Conservation (phyloP, 1,140 invertebrate species). For the Brachionus asplanchnoidis region DNA sequence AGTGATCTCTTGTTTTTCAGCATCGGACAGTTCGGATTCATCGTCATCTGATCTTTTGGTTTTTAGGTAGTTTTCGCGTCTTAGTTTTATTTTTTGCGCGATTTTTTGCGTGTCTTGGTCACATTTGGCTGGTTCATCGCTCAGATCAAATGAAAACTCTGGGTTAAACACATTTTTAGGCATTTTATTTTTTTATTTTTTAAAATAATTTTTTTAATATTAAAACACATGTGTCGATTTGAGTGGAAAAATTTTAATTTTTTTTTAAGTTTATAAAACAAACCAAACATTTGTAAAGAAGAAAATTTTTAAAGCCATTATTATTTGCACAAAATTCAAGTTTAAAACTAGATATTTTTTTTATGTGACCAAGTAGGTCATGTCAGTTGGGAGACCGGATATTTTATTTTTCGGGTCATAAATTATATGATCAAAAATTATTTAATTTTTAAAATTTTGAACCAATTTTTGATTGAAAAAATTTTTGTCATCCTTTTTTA, state of each 20-base stretch:
- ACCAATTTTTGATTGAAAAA: no score
- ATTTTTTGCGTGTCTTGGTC: neutral
- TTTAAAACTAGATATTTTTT: no score
- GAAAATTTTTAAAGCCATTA: no score
- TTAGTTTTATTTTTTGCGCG: neutral
- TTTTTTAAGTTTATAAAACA: neutral
- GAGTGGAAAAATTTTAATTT: neutral
- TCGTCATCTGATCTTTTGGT: neutral
- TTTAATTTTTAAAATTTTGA: no score
- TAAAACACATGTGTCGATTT: neutral
- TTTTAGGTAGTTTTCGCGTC: conserved; percentile 3
- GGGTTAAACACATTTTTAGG: conserved; percentile 19
- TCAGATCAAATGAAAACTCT: conserved; percentile 12
- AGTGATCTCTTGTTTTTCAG: neutral
- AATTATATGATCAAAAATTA: no score
- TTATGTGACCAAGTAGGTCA: no score
- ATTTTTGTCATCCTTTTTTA: no score
- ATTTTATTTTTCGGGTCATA: no score
- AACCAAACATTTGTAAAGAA: neutral
- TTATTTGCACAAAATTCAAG: no score
- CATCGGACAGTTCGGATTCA: neutral
- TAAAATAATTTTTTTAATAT: neutral
- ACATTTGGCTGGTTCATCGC: neutral
- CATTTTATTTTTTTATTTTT: neutral
- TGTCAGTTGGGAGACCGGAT: no score